Evolutionary conservation across 2,797 vertebrate genomes (phyloP).

Genomic region (Chiroxiphia lanceolata): DNA sequence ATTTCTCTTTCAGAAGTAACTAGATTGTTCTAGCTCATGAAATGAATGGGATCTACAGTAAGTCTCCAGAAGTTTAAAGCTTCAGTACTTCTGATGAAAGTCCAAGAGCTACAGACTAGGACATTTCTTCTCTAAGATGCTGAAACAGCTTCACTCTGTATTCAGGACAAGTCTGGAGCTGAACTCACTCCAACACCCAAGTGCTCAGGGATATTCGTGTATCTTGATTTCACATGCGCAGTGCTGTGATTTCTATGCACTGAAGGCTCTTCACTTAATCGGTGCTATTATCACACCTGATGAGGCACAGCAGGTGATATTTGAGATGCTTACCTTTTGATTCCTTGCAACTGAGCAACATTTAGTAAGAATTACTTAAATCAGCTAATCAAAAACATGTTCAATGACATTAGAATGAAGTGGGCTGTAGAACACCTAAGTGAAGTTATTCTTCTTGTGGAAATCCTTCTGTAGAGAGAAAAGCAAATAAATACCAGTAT

Average conservation of each 20-base stretch:
- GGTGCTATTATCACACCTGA: constrained; percentile 53
- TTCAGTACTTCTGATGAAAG: neutral
- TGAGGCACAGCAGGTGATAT: constrained; percentile 56
- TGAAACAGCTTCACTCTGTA: neutral
- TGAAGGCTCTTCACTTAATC: constrained; percentile 33
- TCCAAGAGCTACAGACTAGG: neutral
- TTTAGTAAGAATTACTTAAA: constrained; percentile 61
- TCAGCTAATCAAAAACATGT: constrained; percentile 49
- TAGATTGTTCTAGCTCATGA: neutral
- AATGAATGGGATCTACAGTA: neutral
- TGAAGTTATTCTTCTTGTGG: constrained; percentile 24
- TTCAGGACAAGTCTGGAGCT: neutral
- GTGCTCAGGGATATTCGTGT: neutral
- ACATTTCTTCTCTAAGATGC: neutral
- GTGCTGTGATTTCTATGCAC: neutral
- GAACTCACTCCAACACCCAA: neutral
- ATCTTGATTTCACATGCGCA: constrained; percentile 16
- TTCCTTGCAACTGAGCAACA: constrained; percentile 46
- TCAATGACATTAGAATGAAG: constrained; percentile 52
- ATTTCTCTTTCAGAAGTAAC: neutral
- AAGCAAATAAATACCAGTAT: neutral
- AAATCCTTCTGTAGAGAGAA: constrained; percentile 3
- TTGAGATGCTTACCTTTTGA: constrained; percentile 44
- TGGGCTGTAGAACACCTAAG: constrained; percentile 12
- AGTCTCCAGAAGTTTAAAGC: neutral